Base-by-base conservation (phyloP, 2,888 invertebrate species). In the Temnothorax unifasciatus region DNA sequence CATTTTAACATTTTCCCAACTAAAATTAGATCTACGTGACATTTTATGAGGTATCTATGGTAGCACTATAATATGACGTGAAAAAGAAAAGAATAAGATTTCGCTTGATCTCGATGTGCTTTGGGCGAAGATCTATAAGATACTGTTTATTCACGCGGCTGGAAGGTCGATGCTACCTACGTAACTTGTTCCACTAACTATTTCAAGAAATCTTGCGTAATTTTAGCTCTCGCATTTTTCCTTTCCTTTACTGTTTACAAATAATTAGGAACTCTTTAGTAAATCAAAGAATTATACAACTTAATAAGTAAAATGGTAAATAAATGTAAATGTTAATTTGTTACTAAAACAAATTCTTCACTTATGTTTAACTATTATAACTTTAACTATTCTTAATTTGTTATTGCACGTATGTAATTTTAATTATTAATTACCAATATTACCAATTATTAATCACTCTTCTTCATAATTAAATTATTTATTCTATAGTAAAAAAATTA, bases 181-280 rank as follows among this genome's bases (percentile, higher is more conserved):
- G 88, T 84, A 71, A 87, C 63, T 66, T 89, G 86, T 89, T 86
- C 88, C 85, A 87, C 89, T 85, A 85, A 88, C 90, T 93, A 93
- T 93, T 93, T 91, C 87, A 88, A 90, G 92, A 88, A 84, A 79
- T 88, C 91, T 91, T 91, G 93, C 91, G 90, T 89, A 92, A 93
- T 92, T 92, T 92, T 91, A 89, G 88, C 84, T 86, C 85, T 82
- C 85, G 85, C 85, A 88, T 85, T 89, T 87, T 87, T 83, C 75
- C 87, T 85, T 83, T 47, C 73, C 52, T 82, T 87, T 85, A 86
- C 59, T 68, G 21, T 50, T 34, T 21, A n/a, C n/a, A 75, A 59
- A 71, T 85, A 71, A 84, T 61, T 25, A 8, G 15, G n/a, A 57
- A 50, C 18, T 25, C 2, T 83, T 74, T 34, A n/a, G 5, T 41